A percentile compares a stretch with the other conserved stretches of the same genome.
phyloP scores from a whole-genome alignment of 2,888 invertebrate species.

The Drosophila suboccidentalis region DNA sequence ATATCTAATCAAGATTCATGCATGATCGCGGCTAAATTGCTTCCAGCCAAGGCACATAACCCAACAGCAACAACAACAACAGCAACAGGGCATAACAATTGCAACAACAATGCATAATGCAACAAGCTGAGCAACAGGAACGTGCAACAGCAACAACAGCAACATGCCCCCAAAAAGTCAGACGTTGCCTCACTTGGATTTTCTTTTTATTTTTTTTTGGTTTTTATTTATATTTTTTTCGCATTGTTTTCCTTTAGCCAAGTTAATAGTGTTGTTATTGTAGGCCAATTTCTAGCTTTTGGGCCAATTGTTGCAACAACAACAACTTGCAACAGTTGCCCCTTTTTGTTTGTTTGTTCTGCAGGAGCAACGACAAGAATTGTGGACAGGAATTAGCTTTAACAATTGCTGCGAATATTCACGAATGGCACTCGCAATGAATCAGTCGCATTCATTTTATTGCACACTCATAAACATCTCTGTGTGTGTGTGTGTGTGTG shows the following conservation, averaged over 20 bases:
- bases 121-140: constrained; percentile 46
- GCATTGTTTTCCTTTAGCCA: constrained; percentile 43
- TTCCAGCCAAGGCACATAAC: constrained; percentile 70
- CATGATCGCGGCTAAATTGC: constrained; percentile 85
- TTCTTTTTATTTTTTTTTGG: constrained; percentile 12
- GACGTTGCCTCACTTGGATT: constrained; percentile 47
- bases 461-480: constrained; percentile 1
- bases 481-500: constrained; percentile 18
- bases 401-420: constrained; percentile 33
- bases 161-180: constrained; percentile 60
- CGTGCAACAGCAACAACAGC: constrained; percentile 62
- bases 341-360: constrained; percentile 2
- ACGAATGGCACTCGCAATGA: constrained; percentile 38
- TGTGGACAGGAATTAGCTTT: constrained; percentile 38
- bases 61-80: constrained; percentile 27
- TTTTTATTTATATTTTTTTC: constrained; percentile 41
- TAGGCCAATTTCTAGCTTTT: constrained; percentile 30
- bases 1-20: constrained; percentile 86
- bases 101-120: constrained; percentile 58
- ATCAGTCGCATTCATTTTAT: constrained; percentile 36
- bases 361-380: constrained; percentile 9
- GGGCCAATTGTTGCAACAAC: constrained; percentile 29
- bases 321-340: constrained; percentile 26
- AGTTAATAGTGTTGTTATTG: constrained; percentile 79
- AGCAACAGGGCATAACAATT: constrained; percentile 22